Evolutionary conservation across 2,888 invertebrate genomes (phyloP).

Genomic region (Andrena praecox): DNA sequence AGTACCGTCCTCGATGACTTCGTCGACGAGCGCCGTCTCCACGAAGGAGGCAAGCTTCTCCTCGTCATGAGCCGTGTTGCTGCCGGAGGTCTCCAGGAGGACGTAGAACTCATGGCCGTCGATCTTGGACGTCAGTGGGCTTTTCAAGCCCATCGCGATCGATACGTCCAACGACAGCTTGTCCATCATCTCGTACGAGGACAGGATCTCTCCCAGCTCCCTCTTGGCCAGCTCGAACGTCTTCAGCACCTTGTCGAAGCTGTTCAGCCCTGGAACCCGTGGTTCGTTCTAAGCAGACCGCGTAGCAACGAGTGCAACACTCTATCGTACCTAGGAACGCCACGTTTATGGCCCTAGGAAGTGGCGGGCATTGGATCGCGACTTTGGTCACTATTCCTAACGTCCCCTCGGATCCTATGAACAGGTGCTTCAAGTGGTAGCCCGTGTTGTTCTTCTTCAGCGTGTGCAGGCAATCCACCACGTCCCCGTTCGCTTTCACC

Average conservation of each 20-base stretch:
- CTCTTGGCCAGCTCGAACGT: slow-evolving; percentile 91
- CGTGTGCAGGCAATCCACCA: slow-evolving; percentile 93
- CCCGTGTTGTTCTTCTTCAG: slow-evolving; percentile 99
- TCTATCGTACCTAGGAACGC: slow-evolving; percentile 93
- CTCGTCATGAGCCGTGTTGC: slow-evolving; percentile 93
- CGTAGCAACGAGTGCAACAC: neutral
- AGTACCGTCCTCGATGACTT: slow-evolving; percentile 93
- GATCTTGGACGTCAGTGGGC: slow-evolving; percentile 80
- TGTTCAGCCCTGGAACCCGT: slow-evolving; percentile 88
- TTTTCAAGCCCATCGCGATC: slow-evolving; percentile 87
- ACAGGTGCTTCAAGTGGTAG: slow-evolving; percentile 97
- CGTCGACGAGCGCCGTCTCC: slow-evolving; percentile 89
- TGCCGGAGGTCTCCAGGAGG: slow-evolving; percentile 95
- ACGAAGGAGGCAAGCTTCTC: slow-evolving; percentile 94
- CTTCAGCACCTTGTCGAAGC: slow-evolving; percentile 92
- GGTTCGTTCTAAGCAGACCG: neutral
- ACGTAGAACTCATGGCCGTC: slow-evolving; percentile 92
- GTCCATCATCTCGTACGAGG: slow-evolving; percentile 98
- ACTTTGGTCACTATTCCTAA: slow-evolving; percentile 97
- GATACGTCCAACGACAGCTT: slow-evolving; percentile 89
- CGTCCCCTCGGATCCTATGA: slow-evolving; percentile 99
- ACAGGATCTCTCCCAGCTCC: slow-evolving; percentile 94
- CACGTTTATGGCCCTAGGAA: slow-evolving; percentile 93
- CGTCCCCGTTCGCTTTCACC: slow-evolving; percentile 94
- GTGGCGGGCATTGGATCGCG: slow-evolving; percentile 94